Percentiles rank a stretch among this genome's conserved stretches.
Conservation (phyloP, 2,113 vertebrate species). For the Craseonycteris thonglongyai region DNA sequence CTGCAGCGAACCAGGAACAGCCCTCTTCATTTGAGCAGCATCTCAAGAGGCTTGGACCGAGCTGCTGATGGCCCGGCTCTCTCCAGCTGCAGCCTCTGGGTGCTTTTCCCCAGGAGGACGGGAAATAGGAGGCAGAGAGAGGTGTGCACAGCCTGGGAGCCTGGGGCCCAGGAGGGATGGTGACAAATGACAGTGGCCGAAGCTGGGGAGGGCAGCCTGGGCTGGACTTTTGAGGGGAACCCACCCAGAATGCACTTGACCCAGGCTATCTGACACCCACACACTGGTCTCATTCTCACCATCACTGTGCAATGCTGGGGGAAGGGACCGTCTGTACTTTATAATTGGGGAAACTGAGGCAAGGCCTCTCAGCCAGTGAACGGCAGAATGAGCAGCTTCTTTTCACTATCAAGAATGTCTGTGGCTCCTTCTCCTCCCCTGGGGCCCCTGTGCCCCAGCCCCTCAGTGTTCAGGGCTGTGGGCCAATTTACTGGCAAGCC, state of each 20-base stretch:
- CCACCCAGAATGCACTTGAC: accelerated
- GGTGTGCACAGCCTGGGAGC: background rate
- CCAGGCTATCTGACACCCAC: accelerated
- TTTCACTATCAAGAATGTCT: background rate
- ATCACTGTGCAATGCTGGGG: accelerated
- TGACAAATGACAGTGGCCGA: accelerated
- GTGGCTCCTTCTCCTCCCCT: background rate
- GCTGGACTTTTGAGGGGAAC: background rate
- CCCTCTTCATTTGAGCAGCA: accelerated
- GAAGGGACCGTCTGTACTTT: accelerated
- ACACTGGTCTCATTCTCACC: accelerated
- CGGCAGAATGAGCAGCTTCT: accelerated
- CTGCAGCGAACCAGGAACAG: accelerated
- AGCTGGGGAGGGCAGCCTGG: accelerated
- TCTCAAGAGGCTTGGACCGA: accelerated
- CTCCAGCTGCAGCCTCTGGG: too few relatives aligned
- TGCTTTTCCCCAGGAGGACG: accelerated
- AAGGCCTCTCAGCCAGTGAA: too few relatives aligned
- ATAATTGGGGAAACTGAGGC: background rate
- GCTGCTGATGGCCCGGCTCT: background rate
- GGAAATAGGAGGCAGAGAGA: background rate
- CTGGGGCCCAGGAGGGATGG: accelerated
- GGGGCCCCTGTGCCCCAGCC: accelerated
- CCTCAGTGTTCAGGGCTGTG: background rate
- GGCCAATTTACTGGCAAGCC: background rate